Evolutionary conservation across 2,113 vertebrate genomes (phyloP).

Genomic region (Misgurnus mizolepis): DNA sequence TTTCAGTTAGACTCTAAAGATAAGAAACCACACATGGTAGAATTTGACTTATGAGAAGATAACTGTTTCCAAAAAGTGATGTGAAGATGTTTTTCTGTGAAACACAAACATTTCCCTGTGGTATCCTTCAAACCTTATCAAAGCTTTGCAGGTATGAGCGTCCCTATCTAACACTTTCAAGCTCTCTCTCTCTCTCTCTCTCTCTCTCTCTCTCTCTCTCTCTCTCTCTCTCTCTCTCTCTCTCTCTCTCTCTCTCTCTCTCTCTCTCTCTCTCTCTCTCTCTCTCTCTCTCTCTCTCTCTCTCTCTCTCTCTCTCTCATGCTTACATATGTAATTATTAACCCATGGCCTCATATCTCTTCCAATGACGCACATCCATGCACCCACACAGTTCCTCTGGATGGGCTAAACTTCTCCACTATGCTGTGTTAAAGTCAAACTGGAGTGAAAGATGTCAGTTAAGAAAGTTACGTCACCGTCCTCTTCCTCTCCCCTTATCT

Average conservation of each 20-base stretch:
- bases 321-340: neutral
- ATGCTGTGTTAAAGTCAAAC: neutral
- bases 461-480: conserved; percentile 25
- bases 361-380: neutral
- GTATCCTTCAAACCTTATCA: neutral
- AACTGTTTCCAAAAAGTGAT: neutral
- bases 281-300: neutral
- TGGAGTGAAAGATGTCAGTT: neutral
- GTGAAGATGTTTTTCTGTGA: neutral
- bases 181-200: neutral
- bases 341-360: neutral
- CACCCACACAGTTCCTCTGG: neutral
- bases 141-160: neutral
- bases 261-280: neutral
- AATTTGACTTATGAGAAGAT: conserved; percentile 1
- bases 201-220: neutral
- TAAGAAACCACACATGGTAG: too few relatives aligned
- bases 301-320: neutral
- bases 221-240: neutral
- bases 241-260: neutral
- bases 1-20: too few relatives aligned
- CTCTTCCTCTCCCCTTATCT: conserved; percentile 8
- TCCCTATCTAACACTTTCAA: neutral
- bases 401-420: conserved; percentile 5
- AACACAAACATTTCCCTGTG: neutral